Evolutionary conservation across 2,113 vertebrate genomes (phyloP).

Genomic region (Trichomycterus rosablanca): DNA sequence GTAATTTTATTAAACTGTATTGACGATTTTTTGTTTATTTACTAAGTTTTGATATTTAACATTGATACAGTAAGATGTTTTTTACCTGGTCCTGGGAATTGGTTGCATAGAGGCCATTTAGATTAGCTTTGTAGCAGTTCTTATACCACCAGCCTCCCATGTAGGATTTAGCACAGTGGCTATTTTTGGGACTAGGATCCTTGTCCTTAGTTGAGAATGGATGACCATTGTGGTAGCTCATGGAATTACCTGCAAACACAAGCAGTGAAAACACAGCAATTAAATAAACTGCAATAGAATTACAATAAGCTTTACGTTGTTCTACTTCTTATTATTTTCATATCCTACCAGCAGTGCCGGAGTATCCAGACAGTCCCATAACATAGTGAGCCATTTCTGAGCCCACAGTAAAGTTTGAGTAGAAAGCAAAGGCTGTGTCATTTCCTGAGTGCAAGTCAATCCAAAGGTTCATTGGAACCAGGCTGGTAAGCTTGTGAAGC

Average conservation of each 20-base stretch:
- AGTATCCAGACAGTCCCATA: slow-evolving; percentile 62
- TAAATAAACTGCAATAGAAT: no score
- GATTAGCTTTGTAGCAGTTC: slow-evolving; percentile 91
- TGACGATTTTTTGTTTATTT: no score
- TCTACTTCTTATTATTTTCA: no score
- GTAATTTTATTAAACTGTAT: no score
- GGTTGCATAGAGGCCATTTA: slow-evolving; percentile 80
- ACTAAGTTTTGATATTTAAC: no score
- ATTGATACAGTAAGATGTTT: no score
- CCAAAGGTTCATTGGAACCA: slow-evolving; percentile 60
- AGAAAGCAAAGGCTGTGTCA: slow-evolving; percentile 62
- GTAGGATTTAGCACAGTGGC: slow-evolving; percentile 80
- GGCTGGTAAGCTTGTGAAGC: slow-evolving; percentile 62
- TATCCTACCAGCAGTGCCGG: slow-evolving; percentile 67
- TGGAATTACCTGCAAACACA: slow-evolving; percentile 74
- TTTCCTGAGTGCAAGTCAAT: slow-evolving; percentile 66
- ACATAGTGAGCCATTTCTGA: slow-evolving; percentile 57
- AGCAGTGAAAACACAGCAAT: neutral
- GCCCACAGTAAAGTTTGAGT: slow-evolving; percentile 61
- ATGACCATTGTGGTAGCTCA: slow-evolving; percentile 83
- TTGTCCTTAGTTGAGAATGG: slow-evolving; percentile 83
- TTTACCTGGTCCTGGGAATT: slow-evolving; percentile 80
- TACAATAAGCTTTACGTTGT: neutral
- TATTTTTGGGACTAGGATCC: slow-evolving; percentile 70
- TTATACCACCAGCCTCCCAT: slow-evolving; percentile 92